phyloP scores from a whole-genome alignment of 1,140 invertebrate genomes.

The Cyclargus thomasi region DNA sequence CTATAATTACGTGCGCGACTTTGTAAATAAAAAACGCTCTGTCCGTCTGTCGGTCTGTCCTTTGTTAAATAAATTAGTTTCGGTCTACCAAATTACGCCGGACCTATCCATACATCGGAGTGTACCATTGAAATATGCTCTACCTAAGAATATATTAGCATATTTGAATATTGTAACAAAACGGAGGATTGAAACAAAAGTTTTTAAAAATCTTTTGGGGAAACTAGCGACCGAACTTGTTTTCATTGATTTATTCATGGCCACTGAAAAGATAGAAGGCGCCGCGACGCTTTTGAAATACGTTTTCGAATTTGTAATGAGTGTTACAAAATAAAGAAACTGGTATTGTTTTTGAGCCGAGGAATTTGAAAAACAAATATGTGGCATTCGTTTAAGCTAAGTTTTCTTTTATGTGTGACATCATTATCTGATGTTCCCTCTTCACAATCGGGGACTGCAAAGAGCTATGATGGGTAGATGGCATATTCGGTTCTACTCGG shows the following conservation, averaged over 20 bases:
- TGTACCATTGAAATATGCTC: slow-evolving; percentile 66
- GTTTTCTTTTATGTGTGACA: slow-evolving; percentile 23
- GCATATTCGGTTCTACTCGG: too few species aligned
- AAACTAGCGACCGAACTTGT: slow-evolving; percentile 71
- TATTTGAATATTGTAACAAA: slow-evolving; percentile 57
- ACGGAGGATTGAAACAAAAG: slow-evolving; percentile 61
- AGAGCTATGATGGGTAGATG: too few species aligned
- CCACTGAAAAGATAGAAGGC: slow-evolving; percentile 56
- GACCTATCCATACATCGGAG: slow-evolving; percentile 62
- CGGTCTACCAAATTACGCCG: slow-evolving; percentile 77
- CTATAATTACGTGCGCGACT: slow-evolving; percentile 56
- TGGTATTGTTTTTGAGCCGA: slow-evolving; percentile 44
- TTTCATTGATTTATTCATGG: slow-evolving; percentile 75
- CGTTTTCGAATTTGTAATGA: slow-evolving; percentile 65
- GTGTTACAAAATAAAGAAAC: slow-evolving; percentile 60
- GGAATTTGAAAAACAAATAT: slow-evolving; percentile 54
- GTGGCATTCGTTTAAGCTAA: background rate
- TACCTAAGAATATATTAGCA: slow-evolving; percentile 68
- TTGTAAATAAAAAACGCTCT: slow-evolving; percentile 67
- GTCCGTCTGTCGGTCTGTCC: slow-evolving; percentile 65
- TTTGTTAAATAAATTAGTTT: slow-evolving; percentile 78
- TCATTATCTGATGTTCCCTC: too few species aligned
- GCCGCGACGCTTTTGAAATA: slow-evolving; percentile 63
- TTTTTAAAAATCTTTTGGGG: slow-evolving; percentile 61
- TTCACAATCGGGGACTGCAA: too few species aligned